Conservation (phyloP, 2,888 invertebrate genomes). For the Macaria notata region DNA sequence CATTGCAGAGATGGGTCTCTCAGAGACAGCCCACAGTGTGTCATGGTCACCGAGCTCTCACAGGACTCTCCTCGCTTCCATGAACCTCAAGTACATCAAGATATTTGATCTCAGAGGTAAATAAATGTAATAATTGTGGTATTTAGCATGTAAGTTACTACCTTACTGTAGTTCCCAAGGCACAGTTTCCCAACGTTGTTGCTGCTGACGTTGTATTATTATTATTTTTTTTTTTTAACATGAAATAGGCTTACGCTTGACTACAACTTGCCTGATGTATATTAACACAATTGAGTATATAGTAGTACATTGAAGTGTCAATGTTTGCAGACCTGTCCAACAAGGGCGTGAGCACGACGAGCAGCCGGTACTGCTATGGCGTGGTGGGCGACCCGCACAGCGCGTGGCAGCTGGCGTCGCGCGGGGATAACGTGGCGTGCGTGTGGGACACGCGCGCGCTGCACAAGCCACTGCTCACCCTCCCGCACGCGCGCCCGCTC, state of each 20-base stretch:
- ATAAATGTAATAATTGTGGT: no score
- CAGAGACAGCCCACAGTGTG: slow-evolving; percentile 92
- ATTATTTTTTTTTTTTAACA: no score
- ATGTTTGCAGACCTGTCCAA: slow-evolving; percentile 83
- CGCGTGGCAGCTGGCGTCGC: slow-evolving; percentile 92
- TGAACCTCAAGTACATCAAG: slow-evolving; percentile 94
- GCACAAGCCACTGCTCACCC: slow-evolving; percentile 90
- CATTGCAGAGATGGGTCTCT: slow-evolving; percentile 89
- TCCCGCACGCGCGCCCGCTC: slow-evolving; percentile 85
- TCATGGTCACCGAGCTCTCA: slow-evolving; percentile 91
- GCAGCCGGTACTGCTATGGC: slow-evolving; percentile 92
- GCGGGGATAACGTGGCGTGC: slow-evolving; percentile 89
- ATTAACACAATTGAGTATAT: no score
- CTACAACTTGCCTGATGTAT: no score
- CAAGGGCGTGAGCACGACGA: slow-evolving; percentile 85
- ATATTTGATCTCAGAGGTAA: slow-evolving; percentile 94
- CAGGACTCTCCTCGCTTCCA: slow-evolving; percentile 91
- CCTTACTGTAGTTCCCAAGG: no score
- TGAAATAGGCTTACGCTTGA: no score
- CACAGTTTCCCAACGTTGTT: no score
- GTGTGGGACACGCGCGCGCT: slow-evolving; percentile 95
- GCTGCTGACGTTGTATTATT: no score
- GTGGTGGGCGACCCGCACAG: slow-evolving; percentile 89
- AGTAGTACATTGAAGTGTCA: no score
- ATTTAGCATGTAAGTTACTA: no score